Evolutionary conservation across 2,888 invertebrate genomes (phyloP).

Genomic region (Pherbina coryleti): DNA sequence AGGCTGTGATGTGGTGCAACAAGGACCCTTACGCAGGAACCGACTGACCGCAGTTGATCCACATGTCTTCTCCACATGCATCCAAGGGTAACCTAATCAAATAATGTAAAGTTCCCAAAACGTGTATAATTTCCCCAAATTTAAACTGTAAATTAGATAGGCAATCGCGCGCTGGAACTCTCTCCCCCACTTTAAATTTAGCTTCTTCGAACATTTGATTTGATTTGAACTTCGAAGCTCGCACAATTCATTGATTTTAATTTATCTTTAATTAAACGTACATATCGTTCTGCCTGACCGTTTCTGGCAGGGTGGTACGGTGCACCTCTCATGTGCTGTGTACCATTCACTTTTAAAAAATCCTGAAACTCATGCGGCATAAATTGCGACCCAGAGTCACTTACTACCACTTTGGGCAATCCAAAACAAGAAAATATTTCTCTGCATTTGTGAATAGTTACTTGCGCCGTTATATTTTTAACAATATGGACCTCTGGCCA

Average conservation of each 20-base stretch:
- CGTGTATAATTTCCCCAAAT: too few relatives aligned
- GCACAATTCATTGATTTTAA: conserved; percentile 1
- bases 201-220: too few relatives aligned
- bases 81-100: conserved; percentile 13
- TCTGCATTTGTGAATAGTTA: conserved; percentile 18
- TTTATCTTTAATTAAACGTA: conserved; percentile 27
- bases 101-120: conserved; percentile 25
- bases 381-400: conserved; percentile 30
- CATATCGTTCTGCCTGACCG: conserved; percentile 33
- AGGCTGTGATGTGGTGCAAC: background rate
- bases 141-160: background rate
- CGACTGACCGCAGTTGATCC: background rate
- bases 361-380: conserved; percentile 4
- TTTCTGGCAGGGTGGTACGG: conserved; percentile 13
- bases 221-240: background rate
- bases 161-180: background rate
- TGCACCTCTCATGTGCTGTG: background rate
- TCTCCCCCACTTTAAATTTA: conserved; percentile 38
- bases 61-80: background rate
- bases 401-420: background rate
- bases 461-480: conserved; percentile 34
- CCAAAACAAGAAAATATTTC: conserved; percentile 18
- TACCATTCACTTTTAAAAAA: background rate
- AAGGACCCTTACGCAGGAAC: background rate
- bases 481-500: conserved; percentile 57